phyloP scores from a whole-genome alignment of 2,888 invertebrate genomes.

The Portevinia maculata region DNA sequence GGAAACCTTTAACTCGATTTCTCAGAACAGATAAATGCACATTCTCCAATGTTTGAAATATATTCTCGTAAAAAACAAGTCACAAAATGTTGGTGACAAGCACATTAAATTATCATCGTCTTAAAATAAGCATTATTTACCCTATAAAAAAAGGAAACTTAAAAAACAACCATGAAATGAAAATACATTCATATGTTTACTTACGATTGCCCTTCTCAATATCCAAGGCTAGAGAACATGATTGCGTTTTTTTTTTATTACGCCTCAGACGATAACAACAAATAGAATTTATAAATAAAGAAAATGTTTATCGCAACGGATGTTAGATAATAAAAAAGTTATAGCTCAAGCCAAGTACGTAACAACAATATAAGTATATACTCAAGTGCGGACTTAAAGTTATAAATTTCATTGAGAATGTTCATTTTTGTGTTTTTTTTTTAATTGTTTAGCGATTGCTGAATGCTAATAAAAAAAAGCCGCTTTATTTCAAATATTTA shows the following conservation, averaged over 20 bases:
- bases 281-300: constrained; percentile 26
- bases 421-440: background rate
- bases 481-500: constrained; percentile 18
- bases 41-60: no score
- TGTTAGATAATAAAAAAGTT: constrained; percentile 55
- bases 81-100: no score
- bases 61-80: no score
- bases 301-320: constrained; percentile 60
- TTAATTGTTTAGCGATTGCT: constrained; percentile 3
- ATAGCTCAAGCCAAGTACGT: constrained; percentile 35
- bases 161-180: background rate
- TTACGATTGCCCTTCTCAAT: constrained; percentile 34
- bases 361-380: constrained; percentile 8
- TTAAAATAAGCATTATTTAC: no score
- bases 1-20: no score
- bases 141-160: no score
- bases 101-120: no score
- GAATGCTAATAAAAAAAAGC: constrained; percentile 1
- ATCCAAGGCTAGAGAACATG: constrained; percentile 51
- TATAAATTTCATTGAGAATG: constrained; percentile 42
- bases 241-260: constrained; percentile 61
- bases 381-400: constrained; percentile 46
- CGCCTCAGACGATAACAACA: constrained; percentile 47
- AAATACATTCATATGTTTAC: background rate
- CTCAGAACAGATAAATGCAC: no score